Conservation (phyloP, 2,888 invertebrate genomes). For the Clanis bilineata region DNA sequence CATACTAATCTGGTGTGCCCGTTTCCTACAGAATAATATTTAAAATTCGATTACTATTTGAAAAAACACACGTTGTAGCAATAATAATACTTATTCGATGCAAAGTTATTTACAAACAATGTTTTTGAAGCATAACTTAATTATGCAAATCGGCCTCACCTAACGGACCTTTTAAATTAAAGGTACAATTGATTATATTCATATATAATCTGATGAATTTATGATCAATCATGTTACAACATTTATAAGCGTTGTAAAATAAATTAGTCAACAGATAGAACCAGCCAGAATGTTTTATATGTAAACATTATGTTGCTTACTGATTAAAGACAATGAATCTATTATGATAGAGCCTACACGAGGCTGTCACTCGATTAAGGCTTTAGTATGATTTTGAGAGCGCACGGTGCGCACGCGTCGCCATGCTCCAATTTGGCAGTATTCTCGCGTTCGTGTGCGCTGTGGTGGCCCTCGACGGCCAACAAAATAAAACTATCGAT, state of each 20-base stretch:
- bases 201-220: not conserved
- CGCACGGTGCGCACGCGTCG: conserved; percentile 69
- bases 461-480: conserved; percentile 41
- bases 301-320: not conserved
- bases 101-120: no score
- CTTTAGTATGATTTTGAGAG: conserved; percentile 54
- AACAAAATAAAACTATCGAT: conserved; percentile 32
- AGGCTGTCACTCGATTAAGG: conserved; percentile 23
- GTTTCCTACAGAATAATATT: no score
- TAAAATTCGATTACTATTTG: no score
- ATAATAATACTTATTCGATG: no score
- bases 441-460: conserved; percentile 62
- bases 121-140: no score
- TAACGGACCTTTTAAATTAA: no score
- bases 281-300: not conserved
- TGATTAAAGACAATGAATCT: conserved; percentile 37
- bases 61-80: no score
- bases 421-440: conserved; percentile 52
- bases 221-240: not conserved
- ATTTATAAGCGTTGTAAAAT: not conserved
- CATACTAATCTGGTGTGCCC: no score
- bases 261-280: not conserved
- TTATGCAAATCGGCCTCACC: no score
- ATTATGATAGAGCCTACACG: conserved; percentile 45
- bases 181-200: no score